A percentile compares a stretch with the other conserved stretches of the same genome.
Conservation (phyloP, 2,797 vertebrate genomes). For the Austrolebias charrua region DNA sequence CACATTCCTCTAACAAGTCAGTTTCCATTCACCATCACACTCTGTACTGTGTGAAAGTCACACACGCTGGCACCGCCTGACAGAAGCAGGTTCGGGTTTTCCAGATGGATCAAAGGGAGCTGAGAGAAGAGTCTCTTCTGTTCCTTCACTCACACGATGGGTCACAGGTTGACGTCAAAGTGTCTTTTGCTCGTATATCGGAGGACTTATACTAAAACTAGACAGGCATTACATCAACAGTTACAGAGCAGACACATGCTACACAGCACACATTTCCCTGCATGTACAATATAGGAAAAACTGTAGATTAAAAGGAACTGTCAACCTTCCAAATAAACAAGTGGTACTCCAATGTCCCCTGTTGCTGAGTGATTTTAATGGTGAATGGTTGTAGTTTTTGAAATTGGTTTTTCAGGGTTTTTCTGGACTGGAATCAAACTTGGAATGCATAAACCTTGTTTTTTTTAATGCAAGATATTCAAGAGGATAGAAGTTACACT, state of each 20-base stretch:
- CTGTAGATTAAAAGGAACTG: not conserved
- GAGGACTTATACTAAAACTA: constrained; percentile 53
- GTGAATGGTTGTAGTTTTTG: too few relatives aligned
- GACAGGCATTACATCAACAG: constrained; percentile 45
- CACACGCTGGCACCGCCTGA: constrained; percentile 41
- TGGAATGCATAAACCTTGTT: too few relatives aligned
- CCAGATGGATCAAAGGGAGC: constrained; percentile 60
- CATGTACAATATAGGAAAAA: not conserved
- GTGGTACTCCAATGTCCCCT: too few relatives aligned
- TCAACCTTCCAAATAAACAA: not conserved
- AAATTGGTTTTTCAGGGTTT: too few relatives aligned
- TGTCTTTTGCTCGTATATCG: constrained; percentile 27
- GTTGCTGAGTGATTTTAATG: too few relatives aligned
- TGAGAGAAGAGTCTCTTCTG: constrained; percentile 44
- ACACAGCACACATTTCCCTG: constrained; percentile 33
- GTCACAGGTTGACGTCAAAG: constrained; percentile 59
- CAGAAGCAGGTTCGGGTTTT: constrained; percentile 55
- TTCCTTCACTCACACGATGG: constrained; percentile 51
- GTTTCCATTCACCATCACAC: constrained; percentile 64
- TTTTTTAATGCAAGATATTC: too few relatives aligned
- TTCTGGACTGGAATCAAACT: too few relatives aligned
- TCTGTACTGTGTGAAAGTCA: constrained; percentile 60
- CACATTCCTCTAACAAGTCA: constrained; percentile 59
- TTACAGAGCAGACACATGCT: constrained; percentile 23
- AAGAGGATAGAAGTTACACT: too few relatives aligned